Evolutionary conservation across 2,113 vertebrate species (phyloP).

Genomic region (Plotosus lineatus): DNA sequence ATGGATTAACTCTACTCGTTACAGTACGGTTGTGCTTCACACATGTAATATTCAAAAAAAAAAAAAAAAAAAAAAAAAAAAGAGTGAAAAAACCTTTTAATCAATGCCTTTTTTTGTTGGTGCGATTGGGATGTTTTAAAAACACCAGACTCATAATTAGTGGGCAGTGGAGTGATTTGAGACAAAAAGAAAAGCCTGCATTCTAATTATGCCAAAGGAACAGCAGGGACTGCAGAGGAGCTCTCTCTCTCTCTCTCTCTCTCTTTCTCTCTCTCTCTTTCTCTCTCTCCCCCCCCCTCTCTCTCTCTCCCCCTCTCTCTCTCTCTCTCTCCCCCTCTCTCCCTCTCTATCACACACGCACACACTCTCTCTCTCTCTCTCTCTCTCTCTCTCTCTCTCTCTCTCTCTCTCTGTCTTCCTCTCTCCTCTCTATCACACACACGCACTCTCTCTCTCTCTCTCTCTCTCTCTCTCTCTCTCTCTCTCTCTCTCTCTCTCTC

Average conservation of each 20-base stretch:
- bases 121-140: background rate
- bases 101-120: background rate
- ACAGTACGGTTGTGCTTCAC: background rate
- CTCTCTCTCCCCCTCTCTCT: background rate
- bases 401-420: too few species aligned
- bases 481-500: too few species aligned
- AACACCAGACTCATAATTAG: background rate
- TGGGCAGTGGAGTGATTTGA: background rate
- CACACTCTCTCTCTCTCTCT: too few species aligned
- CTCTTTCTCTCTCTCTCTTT: background rate
- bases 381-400: too few species aligned
- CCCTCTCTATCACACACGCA: too few species aligned
- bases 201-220: slow-evolving; percentile 5
- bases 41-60: background rate
- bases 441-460: too few species aligned
- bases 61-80: background rate
- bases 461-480: too few species aligned
- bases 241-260: background rate
- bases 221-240: slow-evolving; percentile 31
- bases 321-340: background rate
- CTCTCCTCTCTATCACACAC: too few species aligned
- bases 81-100: background rate
- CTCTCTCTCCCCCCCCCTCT: background rate
- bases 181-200: slow-evolving; percentile 1
- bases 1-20: background rate